phyloP scores from a whole-genome alignment of 2,888 invertebrate genomes.

The Piscicola geometra region DNA sequence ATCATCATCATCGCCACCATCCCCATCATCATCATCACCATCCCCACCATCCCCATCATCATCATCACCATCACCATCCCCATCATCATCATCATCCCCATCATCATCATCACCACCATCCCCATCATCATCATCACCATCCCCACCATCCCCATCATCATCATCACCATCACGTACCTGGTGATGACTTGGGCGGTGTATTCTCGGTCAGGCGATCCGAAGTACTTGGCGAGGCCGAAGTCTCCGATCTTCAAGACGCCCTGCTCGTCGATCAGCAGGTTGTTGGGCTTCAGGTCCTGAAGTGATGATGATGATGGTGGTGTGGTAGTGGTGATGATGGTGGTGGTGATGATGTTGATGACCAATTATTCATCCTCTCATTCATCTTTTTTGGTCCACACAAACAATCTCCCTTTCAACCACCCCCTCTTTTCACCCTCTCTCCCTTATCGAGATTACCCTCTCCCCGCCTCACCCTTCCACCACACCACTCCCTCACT shows the following conservation, averaged over 20 bases:
- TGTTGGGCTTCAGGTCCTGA: constrained; percentile 95
- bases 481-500: constrained; percentile 54
- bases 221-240: constrained; percentile 96
- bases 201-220: constrained; percentile 88
- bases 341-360: too few species aligned
- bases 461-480: background rate
- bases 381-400: background rate
- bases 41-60: too few species aligned
- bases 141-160: too few species aligned
- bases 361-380: too few species aligned
- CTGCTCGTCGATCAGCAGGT: constrained; percentile 83
- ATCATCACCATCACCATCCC: too few species aligned
- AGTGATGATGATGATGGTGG: too few species aligned
- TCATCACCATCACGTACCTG: constrained; percentile 63
- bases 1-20: too few species aligned
- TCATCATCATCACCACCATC: too few species aligned
- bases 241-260: constrained; percentile 95
- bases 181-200: constrained; percentile 98
- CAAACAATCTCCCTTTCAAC: background rate
- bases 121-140: too few species aligned
- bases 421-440: background rate
- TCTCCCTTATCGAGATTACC: background rate
- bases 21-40: too few species aligned
- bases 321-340: too few species aligned
- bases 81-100: too few species aligned